These are phyloP conservation scores for Chanos chanos DNA, from an alignment of 2,797 vertebrate genomes.

Conservation along the genomic window DNA sequence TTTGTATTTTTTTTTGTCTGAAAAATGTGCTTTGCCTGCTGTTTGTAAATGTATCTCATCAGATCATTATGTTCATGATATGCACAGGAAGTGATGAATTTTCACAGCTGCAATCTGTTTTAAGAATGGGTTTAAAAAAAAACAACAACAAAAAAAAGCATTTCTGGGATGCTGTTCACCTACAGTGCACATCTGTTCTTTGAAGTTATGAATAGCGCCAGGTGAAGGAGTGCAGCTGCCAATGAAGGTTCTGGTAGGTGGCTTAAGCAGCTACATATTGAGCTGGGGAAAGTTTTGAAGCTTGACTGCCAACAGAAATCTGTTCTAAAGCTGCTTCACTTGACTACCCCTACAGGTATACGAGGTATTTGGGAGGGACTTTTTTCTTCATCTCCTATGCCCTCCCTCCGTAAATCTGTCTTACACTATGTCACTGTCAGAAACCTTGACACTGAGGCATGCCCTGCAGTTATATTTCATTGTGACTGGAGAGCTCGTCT, in stretches of 20 bases:
- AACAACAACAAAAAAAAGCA: too few species aligned
- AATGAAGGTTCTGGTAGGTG: not conserved
- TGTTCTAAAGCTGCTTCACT: not conserved
- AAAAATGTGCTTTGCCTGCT: too few species aligned
- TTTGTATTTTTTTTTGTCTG: too few species aligned
- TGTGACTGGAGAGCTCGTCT: not conserved
- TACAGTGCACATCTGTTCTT: slow-evolving; percentile 10
- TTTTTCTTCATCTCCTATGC: not conserved
- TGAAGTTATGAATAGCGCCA: slow-evolving; percentile 9
- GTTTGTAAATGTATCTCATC: not conserved
- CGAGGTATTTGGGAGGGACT: not conserved
- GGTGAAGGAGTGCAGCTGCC: not conserved
- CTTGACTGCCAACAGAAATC: not conserved
- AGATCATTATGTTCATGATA: not conserved
- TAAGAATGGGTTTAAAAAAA: not conserved
- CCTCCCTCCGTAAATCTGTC: not conserved
- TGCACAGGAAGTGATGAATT: not conserved
- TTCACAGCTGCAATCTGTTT: not conserved
- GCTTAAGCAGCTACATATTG: not conserved
- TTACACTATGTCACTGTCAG: not conserved
- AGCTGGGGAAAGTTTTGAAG: not conserved
- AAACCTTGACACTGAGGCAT: not conserved
- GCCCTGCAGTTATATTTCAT: slow-evolving; percentile 9
- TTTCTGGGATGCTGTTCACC: not conserved
- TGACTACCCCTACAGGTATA: not conserved